Conservation (phyloP, 2,888 invertebrate species). For the Homarus gammarus region DNA sequence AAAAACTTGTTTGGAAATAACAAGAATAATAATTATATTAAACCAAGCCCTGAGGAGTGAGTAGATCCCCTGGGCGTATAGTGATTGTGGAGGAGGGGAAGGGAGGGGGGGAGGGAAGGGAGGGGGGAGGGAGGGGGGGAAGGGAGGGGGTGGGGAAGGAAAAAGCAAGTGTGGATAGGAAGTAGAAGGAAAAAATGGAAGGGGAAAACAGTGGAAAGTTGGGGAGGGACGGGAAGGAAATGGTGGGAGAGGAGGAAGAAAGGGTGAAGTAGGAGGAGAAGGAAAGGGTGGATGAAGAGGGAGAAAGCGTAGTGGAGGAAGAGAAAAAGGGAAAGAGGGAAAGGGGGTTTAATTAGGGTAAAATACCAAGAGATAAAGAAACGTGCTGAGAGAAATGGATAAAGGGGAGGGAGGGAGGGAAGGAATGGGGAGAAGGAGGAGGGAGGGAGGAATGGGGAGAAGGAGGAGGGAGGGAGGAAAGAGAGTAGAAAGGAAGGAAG, state of each 20-base stretch:
- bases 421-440: neutral
- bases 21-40: neutral
- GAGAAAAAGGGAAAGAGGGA: neutral
- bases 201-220: neutral
- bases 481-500: neutral
- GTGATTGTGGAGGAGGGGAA: neutral
- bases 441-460: neutral
- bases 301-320: neutral
- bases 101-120: neutral
- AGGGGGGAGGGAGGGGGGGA: neutral
- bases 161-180: too few species aligned
- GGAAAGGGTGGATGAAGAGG: neutral
- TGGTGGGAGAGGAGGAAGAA: neutral
- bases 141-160: neutral
- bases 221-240: neutral
- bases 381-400: neutral
- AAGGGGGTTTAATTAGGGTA: too few species aligned
- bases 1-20: neutral
- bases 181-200: neutral
- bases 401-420: neutral
- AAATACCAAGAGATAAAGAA: too few species aligned
- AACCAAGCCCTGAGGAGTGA: conserved; percentile 9
- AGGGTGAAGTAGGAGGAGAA: too few species aligned
- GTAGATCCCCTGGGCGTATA: too few species aligned
- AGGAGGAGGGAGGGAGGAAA: neutral